Percentiles rank a stretch among this genome's conserved stretches.
phyloP scores from a whole-genome alignment of 2,113 vertebrate species.

The Pluvianellus socialis region DNA sequence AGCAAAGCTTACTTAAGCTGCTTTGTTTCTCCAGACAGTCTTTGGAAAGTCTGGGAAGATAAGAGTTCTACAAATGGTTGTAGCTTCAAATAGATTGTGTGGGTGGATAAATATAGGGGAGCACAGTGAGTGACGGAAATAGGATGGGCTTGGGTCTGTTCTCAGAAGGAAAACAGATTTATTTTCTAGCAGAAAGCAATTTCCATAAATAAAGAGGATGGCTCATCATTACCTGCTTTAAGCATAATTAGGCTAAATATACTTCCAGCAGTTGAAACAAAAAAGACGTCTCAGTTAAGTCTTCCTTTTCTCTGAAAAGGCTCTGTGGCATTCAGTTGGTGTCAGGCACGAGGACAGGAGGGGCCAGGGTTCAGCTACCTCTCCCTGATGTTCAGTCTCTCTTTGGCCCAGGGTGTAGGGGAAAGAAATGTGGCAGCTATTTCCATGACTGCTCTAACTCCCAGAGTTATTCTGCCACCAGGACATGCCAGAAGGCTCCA shows the following conservation, averaged over 20 bases:
- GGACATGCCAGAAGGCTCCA: background rate
- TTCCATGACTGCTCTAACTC: fast-evolving
- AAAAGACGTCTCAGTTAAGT: background rate
- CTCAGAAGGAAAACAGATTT: background rate
- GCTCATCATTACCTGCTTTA: slow-evolving; percentile 9
- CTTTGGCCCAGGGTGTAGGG: background rate
- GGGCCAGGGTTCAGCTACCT: background rate
- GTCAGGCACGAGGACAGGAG: fast-evolving
- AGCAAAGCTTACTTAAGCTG: background rate
- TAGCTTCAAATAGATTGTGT: slow-evolving; percentile 4
- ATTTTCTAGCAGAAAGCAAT: slow-evolving; percentile 7
- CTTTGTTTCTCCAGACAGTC: background rate
- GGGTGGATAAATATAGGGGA: background rate
- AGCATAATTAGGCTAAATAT: slow-evolving; percentile 27
- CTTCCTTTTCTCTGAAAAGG: background rate
- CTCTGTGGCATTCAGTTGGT: background rate
- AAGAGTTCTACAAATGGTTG: background rate
- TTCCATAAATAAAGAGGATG: slow-evolving; percentile 19
- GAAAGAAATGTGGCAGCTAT: background rate
- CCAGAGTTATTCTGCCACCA: background rate
- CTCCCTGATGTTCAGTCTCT: background rate
- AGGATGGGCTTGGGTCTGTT: background rate
- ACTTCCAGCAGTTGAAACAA: background rate
- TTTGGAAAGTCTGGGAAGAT: background rate
- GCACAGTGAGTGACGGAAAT: background rate